Evolutionary conservation across 2,888 invertebrate genomes (phyloP).

Genomic region (Drosophila imparisetae): DNA sequence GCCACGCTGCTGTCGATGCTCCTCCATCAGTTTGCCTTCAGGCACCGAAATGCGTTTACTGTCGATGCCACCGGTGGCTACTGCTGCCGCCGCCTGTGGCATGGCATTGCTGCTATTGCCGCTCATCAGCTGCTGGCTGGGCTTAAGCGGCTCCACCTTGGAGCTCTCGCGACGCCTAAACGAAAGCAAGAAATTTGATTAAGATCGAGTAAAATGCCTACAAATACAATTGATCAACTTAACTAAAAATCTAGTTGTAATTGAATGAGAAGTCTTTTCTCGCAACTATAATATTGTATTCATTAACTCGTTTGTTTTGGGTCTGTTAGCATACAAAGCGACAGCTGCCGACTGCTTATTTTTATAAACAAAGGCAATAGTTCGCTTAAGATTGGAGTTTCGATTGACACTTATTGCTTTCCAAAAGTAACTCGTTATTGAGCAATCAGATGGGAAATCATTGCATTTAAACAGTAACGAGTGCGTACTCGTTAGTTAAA

Average conservation of each 20-base stretch:
- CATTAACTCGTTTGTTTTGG: not conserved
- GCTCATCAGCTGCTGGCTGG: constrained; percentile 84
- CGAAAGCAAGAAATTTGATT: not conserved
- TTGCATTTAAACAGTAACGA: not conserved
- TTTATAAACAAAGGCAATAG: not conserved
- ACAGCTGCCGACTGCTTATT: not conserved
- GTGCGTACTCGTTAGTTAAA: not conserved
- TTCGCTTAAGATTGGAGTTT: not conserved
- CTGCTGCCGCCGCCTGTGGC: not conserved
- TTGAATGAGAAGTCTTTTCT: not conserved
- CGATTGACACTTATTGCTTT: not conserved
- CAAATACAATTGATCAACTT: not conserved
- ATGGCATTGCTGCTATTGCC: constrained; percentile 82
- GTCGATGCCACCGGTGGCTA: constrained; percentile 53
- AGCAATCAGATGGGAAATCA: not conserved
- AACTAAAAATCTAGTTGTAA: not conserved
- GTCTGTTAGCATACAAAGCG: not conserved
- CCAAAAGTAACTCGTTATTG: not conserved
- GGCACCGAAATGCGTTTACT: constrained; percentile 83
- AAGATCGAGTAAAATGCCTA: not conserved
- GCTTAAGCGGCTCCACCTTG: constrained; percentile 78
- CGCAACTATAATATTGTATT: not conserved
- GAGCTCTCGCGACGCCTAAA: constrained; percentile 88
- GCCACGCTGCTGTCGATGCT: constrained; percentile 83
- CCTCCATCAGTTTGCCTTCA: constrained; percentile 82